phyloP scores from a whole-genome alignment of 2,113 vertebrate genomes.

The Hystrix cristata region DNA sequence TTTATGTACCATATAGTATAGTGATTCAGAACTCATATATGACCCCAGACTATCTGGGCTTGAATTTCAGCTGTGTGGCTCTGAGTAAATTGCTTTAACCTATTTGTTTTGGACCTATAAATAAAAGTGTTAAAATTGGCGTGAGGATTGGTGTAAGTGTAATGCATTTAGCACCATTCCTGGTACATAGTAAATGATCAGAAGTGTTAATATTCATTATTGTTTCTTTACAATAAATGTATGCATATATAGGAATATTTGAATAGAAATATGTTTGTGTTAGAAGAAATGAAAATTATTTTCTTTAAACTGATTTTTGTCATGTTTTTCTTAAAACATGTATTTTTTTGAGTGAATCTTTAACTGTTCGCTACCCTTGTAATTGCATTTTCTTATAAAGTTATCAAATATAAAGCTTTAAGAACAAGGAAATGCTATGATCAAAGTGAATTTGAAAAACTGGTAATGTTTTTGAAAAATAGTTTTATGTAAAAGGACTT shows the following conservation, averaged over 20 bases:
- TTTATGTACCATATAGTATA: neutral
- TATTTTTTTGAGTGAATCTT: constrained; percentile 67
- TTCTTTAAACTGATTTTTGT: constrained; percentile 49
- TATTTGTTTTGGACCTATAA: neutral
- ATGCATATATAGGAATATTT: constrained; percentile 8
- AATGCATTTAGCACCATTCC: neutral
- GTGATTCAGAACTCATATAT: neutral
- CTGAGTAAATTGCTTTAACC: neutral
- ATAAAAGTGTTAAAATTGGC: neutral
- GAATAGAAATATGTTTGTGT: constrained; percentile 49
- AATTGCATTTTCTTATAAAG: neutral
- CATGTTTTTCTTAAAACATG: constrained; percentile 11
- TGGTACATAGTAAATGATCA: neutral
- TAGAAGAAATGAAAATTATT: constrained; percentile 51
- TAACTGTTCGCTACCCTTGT: neutral
- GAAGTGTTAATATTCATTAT: neutral
- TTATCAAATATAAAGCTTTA: constrained; percentile 54
- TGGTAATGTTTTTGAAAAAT: constrained; percentile 40
- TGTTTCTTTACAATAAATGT: constrained; percentile 45
- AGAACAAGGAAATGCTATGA: constrained; percentile 9
- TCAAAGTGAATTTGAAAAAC: neutral
- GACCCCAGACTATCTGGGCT: neutral
- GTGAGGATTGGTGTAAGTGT: neutral
- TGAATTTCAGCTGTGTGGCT: neutral
- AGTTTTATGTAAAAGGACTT: constrained; percentile 58